phyloP scores from a whole-genome alignment of 2,113 vertebrate species.

The Carollia perspicillata region DNA sequence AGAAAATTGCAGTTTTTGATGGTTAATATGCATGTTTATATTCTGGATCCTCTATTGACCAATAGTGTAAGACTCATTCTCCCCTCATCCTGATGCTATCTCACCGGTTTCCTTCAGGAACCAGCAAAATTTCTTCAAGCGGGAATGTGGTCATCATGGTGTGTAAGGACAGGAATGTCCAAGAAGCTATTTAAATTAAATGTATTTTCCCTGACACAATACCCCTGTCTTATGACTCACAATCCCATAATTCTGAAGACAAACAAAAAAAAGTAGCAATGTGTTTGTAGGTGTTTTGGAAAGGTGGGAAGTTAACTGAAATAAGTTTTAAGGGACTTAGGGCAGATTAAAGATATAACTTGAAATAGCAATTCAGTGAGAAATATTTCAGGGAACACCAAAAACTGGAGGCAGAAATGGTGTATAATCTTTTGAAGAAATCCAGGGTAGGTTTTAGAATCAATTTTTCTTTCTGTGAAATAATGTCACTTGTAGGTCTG shows the following conservation, averaged over 20 bases:
- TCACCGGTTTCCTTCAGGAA: neutral
- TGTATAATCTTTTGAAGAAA: slow-evolving; percentile 25
- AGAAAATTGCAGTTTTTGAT: neutral
- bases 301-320: neutral
- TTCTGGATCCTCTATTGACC: neutral
- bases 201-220: neutral
- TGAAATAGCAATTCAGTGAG: neutral
- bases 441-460: neutral
- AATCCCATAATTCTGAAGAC: neutral
- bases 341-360: neutral
- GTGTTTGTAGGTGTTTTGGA: neutral
- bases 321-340: neutral
- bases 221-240: neutral
- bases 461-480: slow-evolving; percentile 12
- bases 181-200: slow-evolving; percentile 13
- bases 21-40: neutral
- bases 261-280: neutral
- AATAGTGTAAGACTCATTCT: neutral
- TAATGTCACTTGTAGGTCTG: neutral
- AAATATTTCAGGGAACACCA: neutral
- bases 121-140: neutral
- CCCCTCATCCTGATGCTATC: neutral
- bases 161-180: neutral
- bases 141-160: neutral
- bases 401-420: neutral